These are phyloP conservation scores for Eucriotettix oculatus DNA, from an alignment of 2,888 invertebrate species.

Conservation along the genomic window DNA sequence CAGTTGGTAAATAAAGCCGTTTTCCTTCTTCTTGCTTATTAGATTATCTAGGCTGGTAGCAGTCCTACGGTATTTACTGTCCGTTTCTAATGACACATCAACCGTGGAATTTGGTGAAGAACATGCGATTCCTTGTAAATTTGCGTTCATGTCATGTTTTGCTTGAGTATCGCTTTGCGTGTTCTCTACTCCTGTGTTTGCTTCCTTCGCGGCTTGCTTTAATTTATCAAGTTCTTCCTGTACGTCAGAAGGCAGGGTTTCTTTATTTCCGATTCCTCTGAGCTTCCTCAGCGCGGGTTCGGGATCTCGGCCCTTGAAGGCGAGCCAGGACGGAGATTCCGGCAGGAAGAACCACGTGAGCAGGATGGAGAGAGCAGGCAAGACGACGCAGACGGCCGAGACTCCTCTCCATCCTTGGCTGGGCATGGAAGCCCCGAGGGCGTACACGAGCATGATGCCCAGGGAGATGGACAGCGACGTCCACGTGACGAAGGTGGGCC, in stretches of 20 bases:
- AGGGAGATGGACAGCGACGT: conserved; percentile 10
- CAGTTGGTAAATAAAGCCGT: not conserved
- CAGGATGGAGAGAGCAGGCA: conserved; percentile 32
- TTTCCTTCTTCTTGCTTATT: not conserved
- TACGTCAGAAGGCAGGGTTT: not conserved
- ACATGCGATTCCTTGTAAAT: not conserved
- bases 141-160: not conserved
- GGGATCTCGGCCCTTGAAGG: conserved; percentile 27
- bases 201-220: not conserved
- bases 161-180: not conserved
- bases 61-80: not conserved
- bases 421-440: conserved; percentile 3
- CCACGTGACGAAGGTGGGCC: conserved; percentile 11
- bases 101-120: not conserved
- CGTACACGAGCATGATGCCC: conserved; percentile 9
- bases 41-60: not conserved
- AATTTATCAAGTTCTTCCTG: not conserved
- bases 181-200: not conserved
- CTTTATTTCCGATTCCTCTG: not conserved
- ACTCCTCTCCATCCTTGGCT: conserved; percentile 11
- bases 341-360: conserved; percentile 30
- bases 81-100: not conserved
- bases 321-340: conserved; percentile 37
- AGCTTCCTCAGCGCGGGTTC: conserved; percentile 24
- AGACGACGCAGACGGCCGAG: conserved; percentile 4